Conservation (phyloP, 2,797 vertebrate species). For the Danio aesculapii region DNA sequence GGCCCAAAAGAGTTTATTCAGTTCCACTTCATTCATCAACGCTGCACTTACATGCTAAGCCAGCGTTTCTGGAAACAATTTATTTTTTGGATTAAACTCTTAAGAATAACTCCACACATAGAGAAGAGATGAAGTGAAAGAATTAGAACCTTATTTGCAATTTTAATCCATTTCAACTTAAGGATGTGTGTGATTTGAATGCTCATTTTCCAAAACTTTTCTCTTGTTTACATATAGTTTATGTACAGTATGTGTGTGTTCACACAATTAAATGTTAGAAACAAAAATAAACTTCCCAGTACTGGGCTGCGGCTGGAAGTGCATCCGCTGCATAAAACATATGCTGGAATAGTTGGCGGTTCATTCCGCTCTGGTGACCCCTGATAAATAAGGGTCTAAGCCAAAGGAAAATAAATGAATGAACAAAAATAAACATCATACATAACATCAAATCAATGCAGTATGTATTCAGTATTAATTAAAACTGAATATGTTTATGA, state of each 20-base stretch:
- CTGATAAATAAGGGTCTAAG: too few relatives aligned
- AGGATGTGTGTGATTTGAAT: conserved; percentile 32
- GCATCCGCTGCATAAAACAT: too few relatives aligned
- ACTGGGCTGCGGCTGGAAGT: too few relatives aligned
- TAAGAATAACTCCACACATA: conserved; percentile 36
- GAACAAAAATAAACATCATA: too few relatives aligned
- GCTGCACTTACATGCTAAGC: conserved; percentile 37
- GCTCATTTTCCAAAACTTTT: conserved; percentile 5
- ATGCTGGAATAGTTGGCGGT: too few relatives aligned
- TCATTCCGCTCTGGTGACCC: too few relatives aligned
- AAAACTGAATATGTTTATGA: too few relatives aligned
- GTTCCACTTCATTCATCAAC: conserved; percentile 26
- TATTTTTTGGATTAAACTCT: conserved; percentile 36
- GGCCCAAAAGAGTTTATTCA: conserved; percentile 47
- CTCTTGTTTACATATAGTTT: background rate
- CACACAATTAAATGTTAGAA: background rate
- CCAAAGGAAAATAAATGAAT: too few relatives aligned
- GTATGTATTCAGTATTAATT: too few relatives aligned
- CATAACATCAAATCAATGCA: too few relatives aligned
- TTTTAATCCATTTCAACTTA: conserved; percentile 33
- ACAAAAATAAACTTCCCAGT: background rate
- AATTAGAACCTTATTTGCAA: conserved; percentile 16
- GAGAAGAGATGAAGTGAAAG: conserved; percentile 20
- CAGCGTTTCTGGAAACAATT: conserved; percentile 53
- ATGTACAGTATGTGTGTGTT: background rate